phyloP scores from a whole-genome alignment of 2,888 invertebrate genomes.

The Thysanoteuthis rhombus region DNA sequence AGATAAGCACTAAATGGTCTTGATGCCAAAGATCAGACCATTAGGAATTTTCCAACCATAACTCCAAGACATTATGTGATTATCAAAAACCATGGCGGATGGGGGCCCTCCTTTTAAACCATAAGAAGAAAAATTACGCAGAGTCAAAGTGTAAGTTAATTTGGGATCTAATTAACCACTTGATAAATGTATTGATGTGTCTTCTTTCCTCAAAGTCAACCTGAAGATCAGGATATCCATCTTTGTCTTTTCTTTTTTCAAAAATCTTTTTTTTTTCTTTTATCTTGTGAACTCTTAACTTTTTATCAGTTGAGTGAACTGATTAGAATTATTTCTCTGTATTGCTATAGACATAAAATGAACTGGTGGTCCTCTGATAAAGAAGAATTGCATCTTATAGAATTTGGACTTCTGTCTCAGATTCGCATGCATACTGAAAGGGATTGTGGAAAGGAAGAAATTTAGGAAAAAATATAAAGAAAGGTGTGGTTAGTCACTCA shows the following conservation, averaged over 20 bases:
- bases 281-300: background rate
- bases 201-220: background rate
- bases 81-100: background rate
- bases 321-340: background rate
- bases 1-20: background rate
- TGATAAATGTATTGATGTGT: background rate
- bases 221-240: background rate
- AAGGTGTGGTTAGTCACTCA: no score
- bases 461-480: no score
- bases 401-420: no score
- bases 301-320: background rate
- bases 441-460: no score
- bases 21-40: background rate
- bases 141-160: background rate
- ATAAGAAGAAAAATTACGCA: no score
- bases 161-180: background rate
- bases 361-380: background rate
- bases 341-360: background rate
- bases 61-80: background rate
- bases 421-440: no score
- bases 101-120: background rate
- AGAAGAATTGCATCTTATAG: background rate
- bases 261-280: no score
- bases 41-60: background rate
- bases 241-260: no score